A percentile compares a stretch with the other conserved stretches of the same genome.
These are phyloP conservation scores for Orthonychiurus folsomi DNA, from an alignment of 2,888 invertebrate species.

Conservation along the genomic window DNA sequence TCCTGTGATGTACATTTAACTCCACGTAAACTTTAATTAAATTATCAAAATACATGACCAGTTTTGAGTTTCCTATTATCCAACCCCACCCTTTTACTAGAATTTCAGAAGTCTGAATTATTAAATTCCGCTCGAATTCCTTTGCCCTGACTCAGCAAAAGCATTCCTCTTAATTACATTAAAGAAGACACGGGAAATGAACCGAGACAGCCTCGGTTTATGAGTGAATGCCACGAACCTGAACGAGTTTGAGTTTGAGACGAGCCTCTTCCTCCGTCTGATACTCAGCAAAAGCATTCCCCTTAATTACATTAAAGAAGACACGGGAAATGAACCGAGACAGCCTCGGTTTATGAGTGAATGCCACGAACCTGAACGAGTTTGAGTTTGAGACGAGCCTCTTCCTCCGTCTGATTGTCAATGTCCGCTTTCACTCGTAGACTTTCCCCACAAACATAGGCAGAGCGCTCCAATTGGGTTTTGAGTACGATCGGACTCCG, in stretches of 20 bases:
- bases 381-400: slow-evolving; percentile 52
- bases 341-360: background rate
- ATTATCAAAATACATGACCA: too few species aligned
- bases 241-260: slow-evolving; percentile 52
- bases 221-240: slow-evolving; percentile 45
- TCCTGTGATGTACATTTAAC: too few species aligned
- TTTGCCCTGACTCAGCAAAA: too few species aligned
- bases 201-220: background rate
- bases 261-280: slow-evolving; percentile 43
- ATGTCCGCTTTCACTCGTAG: slow-evolving; percentile 60
- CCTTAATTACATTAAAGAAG: background rate
- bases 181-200: background rate
- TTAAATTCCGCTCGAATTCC: too few species aligned
- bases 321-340: background rate
- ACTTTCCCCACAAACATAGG: slow-evolving; percentile 65
- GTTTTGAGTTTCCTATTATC: too few species aligned
- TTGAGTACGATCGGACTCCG: slow-evolving; percentile 58
- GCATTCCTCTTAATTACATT: background rate
- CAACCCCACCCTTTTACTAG: too few species aligned
- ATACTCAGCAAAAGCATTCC: background rate
- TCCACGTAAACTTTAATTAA: too few species aligned
- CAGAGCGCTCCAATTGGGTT: slow-evolving; percentile 60
- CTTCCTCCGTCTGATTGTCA: slow-evolving; percentile 58
- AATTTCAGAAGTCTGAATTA: too few species aligned
- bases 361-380: slow-evolving; percentile 50